Evolutionary conservation across 2,888 invertebrate genomes (phyloP).

Genomic region (Acrobeloides nanus): DNA sequence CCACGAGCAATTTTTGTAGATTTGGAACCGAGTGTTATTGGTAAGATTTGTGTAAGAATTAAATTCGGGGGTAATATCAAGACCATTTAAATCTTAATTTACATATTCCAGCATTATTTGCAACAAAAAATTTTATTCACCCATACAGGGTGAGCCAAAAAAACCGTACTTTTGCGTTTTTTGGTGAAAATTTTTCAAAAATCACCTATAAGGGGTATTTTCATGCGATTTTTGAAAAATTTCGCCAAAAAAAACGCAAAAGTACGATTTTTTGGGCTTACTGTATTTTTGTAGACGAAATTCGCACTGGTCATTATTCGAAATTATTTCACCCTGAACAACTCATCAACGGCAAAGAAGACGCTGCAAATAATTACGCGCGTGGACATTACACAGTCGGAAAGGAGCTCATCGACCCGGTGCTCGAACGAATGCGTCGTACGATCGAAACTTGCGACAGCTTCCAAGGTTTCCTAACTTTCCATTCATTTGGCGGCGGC

Average conservation of each 20-base stretch:
- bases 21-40: conserved; percentile 71
- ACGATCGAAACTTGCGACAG: conserved; percentile 60
- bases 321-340: conserved; percentile 72
- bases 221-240: too few species aligned
- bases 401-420: conserved; percentile 63
- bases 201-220: neutral
- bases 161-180: too few species aligned
- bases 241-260: too few species aligned
- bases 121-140: too few species aligned
- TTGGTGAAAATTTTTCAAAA: too few species aligned
- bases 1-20: conserved; percentile 88
- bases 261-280: too few species aligned
- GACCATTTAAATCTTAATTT: too few species aligned
- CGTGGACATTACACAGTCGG: conserved; percentile 93
- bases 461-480: conserved; percentile 70
- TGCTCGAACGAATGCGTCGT: conserved; percentile 47
- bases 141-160: neutral
- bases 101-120: too few species aligned
- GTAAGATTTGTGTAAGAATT: too few species aligned
- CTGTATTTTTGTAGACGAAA: too few species aligned
- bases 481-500: conserved; percentile 61
- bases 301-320: conserved; percentile 64
- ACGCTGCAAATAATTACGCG: conserved; percentile 86
- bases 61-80: neutral
- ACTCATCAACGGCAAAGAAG: conserved; percentile 71